Evolutionary conservation across 35 echinoderm and acorn worm genomes (phyloP).

Genomic region (Hemicentrotus pulcherrimus): DNA sequence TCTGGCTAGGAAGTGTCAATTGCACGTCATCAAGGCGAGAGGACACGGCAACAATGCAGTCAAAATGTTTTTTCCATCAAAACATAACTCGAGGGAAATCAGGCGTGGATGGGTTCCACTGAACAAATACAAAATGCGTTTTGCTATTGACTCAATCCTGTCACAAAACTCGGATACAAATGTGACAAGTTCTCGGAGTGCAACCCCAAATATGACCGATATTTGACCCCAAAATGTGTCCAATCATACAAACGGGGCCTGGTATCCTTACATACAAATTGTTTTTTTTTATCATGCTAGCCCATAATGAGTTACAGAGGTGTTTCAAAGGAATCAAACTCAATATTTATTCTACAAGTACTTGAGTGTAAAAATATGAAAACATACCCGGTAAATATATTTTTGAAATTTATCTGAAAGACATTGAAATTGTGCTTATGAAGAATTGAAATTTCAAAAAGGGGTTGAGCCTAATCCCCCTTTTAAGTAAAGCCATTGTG

Average conservation of each 20-base stretch:
- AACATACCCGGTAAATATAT: too few relatives aligned
- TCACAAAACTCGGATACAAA: slow-evolving; percentile 30
- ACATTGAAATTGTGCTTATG: too few relatives aligned
- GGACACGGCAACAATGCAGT: not conserved
- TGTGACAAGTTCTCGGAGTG: slow-evolving; percentile 25
- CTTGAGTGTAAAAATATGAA: too few relatives aligned
- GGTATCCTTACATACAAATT: not conserved
- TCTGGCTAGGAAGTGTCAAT: not conserved
- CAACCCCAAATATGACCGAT: slow-evolving; percentile 16
- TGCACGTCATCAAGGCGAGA: not conserved
- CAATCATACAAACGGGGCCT: not conserved
- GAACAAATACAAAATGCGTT: slow-evolving; percentile 36
- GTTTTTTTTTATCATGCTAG: not conserved
- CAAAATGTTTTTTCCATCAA: slow-evolving; percentile 44
- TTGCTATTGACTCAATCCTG: slow-evolving; percentile 34
- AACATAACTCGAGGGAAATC: slow-evolving; percentile 44
- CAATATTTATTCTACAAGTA: too few relatives aligned
- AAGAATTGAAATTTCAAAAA: too few relatives aligned
- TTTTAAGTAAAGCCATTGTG: not conserved
- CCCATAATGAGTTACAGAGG: not conserved
- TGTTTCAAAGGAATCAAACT: not conserved
- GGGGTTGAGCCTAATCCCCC: not conserved
- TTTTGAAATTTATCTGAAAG: too few relatives aligned
- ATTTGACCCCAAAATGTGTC: slow-evolving; percentile 11
- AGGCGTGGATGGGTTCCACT: slow-evolving; percentile 12